These are phyloP conservation scores for Zaprionus lachaisei DNA, from an alignment of 1,140 invertebrate genomes.

Conservation along the genomic window DNA sequence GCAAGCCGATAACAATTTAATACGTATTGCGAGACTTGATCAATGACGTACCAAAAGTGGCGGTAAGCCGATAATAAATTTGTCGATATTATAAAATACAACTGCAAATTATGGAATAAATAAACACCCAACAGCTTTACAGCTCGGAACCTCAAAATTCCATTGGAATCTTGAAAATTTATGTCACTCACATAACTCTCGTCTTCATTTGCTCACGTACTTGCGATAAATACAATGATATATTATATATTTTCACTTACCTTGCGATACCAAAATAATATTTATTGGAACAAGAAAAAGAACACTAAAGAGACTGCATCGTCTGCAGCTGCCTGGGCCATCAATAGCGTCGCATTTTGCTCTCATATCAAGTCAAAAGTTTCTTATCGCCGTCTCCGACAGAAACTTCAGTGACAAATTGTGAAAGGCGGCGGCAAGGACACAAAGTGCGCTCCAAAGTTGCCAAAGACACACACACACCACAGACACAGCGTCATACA, in stretches of 20 bases:
- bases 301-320: background rate
- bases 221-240: constrained; percentile 11
- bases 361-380: constrained; percentile 75
- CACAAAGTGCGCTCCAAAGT: constrained; percentile 46
- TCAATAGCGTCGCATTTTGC: constrained; percentile 73
- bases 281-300: constrained; percentile 13
- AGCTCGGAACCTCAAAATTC: no score
- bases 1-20: no score
- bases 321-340: constrained; percentile 19
- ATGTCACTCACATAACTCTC: background rate
- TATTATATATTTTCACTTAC: constrained; percentile 20
- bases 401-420: constrained; percentile 81
- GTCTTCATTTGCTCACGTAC: background rate
- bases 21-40: no score
- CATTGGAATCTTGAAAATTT: background rate
- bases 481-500: constrained; percentile 22
- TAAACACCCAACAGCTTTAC: no score
- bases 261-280: background rate
- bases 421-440: constrained; percentile 51
- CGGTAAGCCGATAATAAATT: no score
- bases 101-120: no score
- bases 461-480: constrained; percentile 34
- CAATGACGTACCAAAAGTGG: no score
- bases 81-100: no score
- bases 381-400: constrained; percentile 72